Evolutionary conservation across 2,888 invertebrate genomes (phyloP).

Genomic region (Nipponacmea schrenckii): DNA sequence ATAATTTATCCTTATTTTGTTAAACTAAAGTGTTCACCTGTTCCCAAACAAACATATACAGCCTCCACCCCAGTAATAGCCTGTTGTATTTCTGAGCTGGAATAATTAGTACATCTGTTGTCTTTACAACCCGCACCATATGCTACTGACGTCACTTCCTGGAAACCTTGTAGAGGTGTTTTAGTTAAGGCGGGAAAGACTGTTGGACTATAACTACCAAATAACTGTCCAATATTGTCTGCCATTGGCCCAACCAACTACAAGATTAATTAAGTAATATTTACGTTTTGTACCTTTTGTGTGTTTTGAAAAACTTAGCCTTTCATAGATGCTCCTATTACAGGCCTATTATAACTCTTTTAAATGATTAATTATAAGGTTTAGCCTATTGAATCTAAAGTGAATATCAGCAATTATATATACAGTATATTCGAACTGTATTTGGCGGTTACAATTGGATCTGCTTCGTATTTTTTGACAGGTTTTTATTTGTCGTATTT

Average conservation of each 20-base stretch:
- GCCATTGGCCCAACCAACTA: constrained; percentile 65
- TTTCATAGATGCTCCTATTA: too few species aligned
- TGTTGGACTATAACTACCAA: constrained; percentile 58
- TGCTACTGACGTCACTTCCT: constrained; percentile 34
- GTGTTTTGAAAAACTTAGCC: too few species aligned
- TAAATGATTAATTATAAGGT: too few species aligned
- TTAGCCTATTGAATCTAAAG: too few species aligned
- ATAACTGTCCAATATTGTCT: constrained; percentile 49
- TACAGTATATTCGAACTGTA: too few species aligned
- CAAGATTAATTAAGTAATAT: constrained; percentile 11
- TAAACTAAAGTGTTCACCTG: constrained; percentile 48
- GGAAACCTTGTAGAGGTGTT: constrained; percentile 52
- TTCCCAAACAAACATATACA: constrained; percentile 59
- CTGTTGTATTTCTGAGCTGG: constrained; percentile 30
- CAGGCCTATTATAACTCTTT: too few species aligned
- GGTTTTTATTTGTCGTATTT: too few species aligned
- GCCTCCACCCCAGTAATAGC: constrained; percentile 44
- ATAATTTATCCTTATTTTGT: too few species aligned
- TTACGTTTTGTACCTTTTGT: too few species aligned
- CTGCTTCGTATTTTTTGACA: too few species aligned
- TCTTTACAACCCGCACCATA: constrained; percentile 53
- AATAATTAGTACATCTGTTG: constrained; percentile 46
- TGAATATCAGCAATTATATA: too few species aligned
- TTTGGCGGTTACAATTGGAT: too few species aligned
- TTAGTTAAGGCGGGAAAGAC: constrained; percentile 38